Evolutionary conservation across 2,888 invertebrate genomes (phyloP).

Genomic region (Drosophila limbata): DNA sequence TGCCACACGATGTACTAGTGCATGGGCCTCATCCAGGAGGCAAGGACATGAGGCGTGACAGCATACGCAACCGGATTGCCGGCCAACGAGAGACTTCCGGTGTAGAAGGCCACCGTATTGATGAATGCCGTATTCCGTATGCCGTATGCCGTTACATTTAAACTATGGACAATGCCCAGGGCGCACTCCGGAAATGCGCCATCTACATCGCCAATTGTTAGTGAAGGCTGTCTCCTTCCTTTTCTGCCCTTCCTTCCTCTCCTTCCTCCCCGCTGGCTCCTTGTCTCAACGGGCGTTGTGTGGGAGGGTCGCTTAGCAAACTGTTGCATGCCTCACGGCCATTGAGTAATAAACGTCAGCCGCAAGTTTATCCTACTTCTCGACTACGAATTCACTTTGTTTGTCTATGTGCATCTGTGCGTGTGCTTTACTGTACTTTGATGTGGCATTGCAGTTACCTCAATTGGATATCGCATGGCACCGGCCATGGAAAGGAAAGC

Average conservation of each 20-base stretch:
- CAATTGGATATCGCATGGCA: constrained; percentile 90
- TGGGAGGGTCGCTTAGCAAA: constrained; percentile 88
- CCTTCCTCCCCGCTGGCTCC: not conserved
- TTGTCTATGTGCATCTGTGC: constrained; percentile 4
- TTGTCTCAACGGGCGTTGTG: constrained; percentile 86
- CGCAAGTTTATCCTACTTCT: constrained; percentile 39
- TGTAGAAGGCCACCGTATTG: constrained; percentile 92
- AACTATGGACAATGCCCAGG: constrained; percentile 89
- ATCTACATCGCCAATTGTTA: constrained; percentile 89
- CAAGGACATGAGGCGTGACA: constrained; percentile 90
- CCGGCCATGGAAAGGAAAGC: constrained; percentile 89
- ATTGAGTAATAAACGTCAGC: constrained; percentile 58
- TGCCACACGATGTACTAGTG: constrained; percentile 87
- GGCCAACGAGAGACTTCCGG: constrained; percentile 88
- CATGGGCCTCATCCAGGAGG: constrained; percentile 89
- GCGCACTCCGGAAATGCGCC: constrained; percentile 93
- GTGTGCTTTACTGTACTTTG: constrained; percentile 41
- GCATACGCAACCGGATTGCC: constrained; percentile 92
- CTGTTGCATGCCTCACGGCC: constrained; percentile 88
- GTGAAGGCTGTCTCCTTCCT: constrained; percentile 23
- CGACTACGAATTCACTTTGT: constrained; percentile 6
- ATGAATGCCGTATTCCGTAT: constrained; percentile 93
- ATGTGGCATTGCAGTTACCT: constrained; percentile 82
- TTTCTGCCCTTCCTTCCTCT: not conserved
- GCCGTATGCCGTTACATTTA: constrained; percentile 91